phyloP scores from a whole-genome alignment of 1,140 invertebrate genomes.

The Microplitis mediator region DNA sequence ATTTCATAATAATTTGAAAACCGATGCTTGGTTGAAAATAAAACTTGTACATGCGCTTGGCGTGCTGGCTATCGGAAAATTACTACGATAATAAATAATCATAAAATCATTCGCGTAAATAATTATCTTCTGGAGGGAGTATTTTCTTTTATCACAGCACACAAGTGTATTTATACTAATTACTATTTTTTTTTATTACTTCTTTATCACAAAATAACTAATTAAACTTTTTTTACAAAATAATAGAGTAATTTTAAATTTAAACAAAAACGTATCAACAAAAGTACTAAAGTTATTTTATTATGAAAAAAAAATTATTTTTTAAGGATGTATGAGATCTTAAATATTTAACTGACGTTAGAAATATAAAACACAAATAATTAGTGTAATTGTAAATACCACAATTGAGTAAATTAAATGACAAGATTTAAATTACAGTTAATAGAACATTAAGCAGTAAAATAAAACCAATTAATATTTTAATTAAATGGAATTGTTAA shows the following conservation, averaged over 20 bases:
- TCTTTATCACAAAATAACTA: background rate
- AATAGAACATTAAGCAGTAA: too few relatives aligned
- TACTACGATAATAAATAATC: constrained; percentile 25
- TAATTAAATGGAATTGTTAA: background rate
- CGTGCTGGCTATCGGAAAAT: constrained; percentile 21
- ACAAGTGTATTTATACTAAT: background rate
- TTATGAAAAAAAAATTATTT: background rate
- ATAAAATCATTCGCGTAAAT: constrained; percentile 22
- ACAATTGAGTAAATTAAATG: too few relatives aligned
- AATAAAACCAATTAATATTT: background rate
- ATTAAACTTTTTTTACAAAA: too few relatives aligned
- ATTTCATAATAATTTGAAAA: constrained; percentile 2
- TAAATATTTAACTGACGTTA: too few relatives aligned
- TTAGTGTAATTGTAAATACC: too few relatives aligned
- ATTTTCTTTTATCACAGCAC: constrained; percentile 12
- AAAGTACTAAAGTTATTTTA: background rate
- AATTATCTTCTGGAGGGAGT: constrained; percentile 1
- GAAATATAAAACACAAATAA: too few relatives aligned
- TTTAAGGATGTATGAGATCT: too few relatives aligned
- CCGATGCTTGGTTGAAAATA: constrained; percentile 17
- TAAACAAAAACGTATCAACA: background rate
- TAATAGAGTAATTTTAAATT: too few relatives aligned
- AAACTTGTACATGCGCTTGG: constrained; percentile 21
- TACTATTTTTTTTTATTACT: background rate
- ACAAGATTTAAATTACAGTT: too few relatives aligned